phyloP scores from a whole-genome alignment of 2,888 invertebrate species.

The Serripes groenlandicus region DNA sequence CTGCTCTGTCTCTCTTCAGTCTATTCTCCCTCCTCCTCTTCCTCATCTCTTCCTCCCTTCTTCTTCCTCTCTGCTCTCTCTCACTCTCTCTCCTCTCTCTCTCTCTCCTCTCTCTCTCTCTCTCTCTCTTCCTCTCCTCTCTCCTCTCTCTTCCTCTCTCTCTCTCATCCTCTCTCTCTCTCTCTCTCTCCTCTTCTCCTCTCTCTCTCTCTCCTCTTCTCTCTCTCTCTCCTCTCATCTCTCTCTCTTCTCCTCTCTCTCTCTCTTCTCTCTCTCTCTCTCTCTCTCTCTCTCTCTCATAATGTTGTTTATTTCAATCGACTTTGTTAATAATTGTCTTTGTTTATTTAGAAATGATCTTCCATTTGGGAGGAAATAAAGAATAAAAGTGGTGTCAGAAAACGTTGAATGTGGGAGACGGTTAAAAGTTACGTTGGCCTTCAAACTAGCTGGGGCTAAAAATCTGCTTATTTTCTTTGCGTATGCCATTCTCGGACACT shows the following conservation, averaged over 20 bases:
- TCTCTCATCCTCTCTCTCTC: neutral
- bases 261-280: neutral
- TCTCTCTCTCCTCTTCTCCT: neutral
- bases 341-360: too few relatives aligned
- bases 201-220: neutral
- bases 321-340: too few relatives aligned
- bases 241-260: neutral
- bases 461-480: too few relatives aligned
- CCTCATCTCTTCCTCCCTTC: neutral
- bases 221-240: neutral
- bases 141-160: neutral
- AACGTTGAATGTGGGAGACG: too few relatives aligned
- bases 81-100: slow-evolving; percentile 4
- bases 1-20: neutral
- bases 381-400: too few relatives aligned
- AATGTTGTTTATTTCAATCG: too few relatives aligned
- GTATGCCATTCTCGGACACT: too few relatives aligned
- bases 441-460: too few relatives aligned
- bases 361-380: too few relatives aligned
- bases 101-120: neutral
- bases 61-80: slow-evolving; percentile 13
- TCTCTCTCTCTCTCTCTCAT: neutral
- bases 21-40: neutral
- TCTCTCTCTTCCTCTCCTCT: neutral
- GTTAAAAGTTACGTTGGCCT: too few relatives aligned